Conservation (phyloP, 1,140 invertebrate genomes). For the Leptinotarsa defecta region DNA sequence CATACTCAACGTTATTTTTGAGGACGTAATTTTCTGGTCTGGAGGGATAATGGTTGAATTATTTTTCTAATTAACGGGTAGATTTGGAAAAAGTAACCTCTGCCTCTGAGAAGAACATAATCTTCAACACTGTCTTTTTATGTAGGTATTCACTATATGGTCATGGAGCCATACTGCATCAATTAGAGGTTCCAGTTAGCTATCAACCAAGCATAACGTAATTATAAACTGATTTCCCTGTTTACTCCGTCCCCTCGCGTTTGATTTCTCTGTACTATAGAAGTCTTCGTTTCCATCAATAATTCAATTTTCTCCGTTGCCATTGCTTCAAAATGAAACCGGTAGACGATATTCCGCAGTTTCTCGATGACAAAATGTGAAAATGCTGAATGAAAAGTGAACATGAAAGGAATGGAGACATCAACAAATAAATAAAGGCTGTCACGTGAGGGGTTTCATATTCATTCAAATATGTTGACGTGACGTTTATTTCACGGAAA, state of each 20-base stretch:
- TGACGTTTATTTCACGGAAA: neutral
- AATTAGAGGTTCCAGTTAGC: neutral
- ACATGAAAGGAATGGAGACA: neutral
- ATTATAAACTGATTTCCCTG: neutral
- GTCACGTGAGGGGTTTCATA: neutral
- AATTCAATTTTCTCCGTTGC: neutral
- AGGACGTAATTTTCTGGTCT: no score
- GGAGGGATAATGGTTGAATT: no score
- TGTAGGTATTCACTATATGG: no score
- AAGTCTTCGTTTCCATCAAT: neutral
- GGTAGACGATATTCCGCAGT: neutral
- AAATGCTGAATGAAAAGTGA: constrained; percentile 2
- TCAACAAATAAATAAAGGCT: neutral
- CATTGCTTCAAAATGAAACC: neutral
- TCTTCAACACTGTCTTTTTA: no score
- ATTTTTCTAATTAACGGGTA: no score
- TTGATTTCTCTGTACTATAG: neutral
- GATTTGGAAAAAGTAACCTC: no score
- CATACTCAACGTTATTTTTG: no score
- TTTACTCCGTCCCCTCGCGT: neutral
- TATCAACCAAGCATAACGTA: neutral
- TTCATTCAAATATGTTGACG: neutral
- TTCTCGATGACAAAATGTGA: neutral
- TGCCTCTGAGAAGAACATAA: no score
- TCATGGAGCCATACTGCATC: neutral